A percentile compares a stretch with the other conserved stretches of the same genome.
Evolutionary conservation across 2,797 vertebrate genomes (phyloP).

Genomic region (Vultur gryphus): DNA sequence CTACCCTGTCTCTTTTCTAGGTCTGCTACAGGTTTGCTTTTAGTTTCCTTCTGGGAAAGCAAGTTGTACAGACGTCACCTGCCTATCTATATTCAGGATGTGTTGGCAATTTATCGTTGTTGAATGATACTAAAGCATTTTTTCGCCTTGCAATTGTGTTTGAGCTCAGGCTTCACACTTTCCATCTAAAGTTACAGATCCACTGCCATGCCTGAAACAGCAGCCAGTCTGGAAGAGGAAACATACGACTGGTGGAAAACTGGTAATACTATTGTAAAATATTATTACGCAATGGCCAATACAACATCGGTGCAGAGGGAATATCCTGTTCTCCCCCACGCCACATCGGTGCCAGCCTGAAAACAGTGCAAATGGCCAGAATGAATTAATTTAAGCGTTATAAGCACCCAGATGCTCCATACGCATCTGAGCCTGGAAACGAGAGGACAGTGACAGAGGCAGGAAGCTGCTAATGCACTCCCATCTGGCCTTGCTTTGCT

Average conservation of each 20-base stretch:
- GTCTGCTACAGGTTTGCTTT: not conserved
- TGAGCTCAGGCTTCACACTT: not conserved
- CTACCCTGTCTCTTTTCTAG: not conserved
- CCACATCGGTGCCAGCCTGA: accelerated
- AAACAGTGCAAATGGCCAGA: not conserved
- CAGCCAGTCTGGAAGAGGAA: not conserved
- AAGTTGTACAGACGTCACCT: not conserved
- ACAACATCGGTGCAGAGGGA: not conserved
- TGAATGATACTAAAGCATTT: not conserved
- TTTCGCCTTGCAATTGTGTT: not conserved
- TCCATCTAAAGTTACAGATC: not conserved
- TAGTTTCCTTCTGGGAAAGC: not conserved
- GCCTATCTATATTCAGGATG: not conserved
- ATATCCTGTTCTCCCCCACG: not conserved
- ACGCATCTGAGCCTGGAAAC: not conserved
- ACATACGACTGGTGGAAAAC: not conserved
- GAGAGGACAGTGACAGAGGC: not conserved
- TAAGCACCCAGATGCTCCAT: not conserved
- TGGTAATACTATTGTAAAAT: not conserved
- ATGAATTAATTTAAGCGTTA: not conserved
- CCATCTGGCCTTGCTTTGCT: not conserved
- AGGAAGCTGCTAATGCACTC: not conserved
- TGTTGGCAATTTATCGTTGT: not conserved
- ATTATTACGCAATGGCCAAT: not conserved
- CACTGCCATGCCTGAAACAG: not conserved